Evolutionary conservation across 2,888 invertebrate genomes (phyloP).

Genomic region (Rhorus exstirpatorius): DNA sequence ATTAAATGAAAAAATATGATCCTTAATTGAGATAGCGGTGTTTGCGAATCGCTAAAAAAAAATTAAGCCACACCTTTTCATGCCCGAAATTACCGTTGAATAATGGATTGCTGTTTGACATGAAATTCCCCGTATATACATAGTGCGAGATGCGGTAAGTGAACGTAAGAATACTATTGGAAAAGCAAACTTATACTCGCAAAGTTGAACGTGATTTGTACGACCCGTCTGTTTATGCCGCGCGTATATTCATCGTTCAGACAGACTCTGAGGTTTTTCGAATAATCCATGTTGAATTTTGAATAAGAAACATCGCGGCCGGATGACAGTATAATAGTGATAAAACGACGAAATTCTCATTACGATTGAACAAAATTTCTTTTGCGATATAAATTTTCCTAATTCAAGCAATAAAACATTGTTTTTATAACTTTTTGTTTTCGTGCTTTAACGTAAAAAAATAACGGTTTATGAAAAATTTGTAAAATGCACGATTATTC

Average conservation of each 20-base stretch:
- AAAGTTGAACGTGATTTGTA: constrained; percentile 28
- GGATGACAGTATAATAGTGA: constrained; percentile 30
- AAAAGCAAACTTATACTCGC: constrained; percentile 48
- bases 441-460: too few species aligned
- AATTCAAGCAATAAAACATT: too few species aligned
- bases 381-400: background rate
- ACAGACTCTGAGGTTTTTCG: constrained; percentile 16
- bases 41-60: too few species aligned
- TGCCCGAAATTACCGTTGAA: too few species aligned
- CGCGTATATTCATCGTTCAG: constrained; percentile 29
- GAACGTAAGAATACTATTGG: constrained; percentile 54
- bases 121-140: background rate
- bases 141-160: constrained; percentile 69
- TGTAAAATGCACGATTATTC: background rate
- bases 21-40: too few species aligned
- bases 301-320: constrained; percentile 54
- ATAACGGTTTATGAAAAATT: background rate
- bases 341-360: constrained; percentile 34
- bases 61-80: too few species aligned
- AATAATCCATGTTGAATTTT: constrained; percentile 52
- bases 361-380: background rate
- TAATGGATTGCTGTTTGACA: background rate
- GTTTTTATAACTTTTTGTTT: too few species aligned
- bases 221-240: constrained; percentile 26
- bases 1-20: too few species aligned